Evolutionary conservation across 1,140 invertebrate genomes (phyloP).

Genomic region (Orchesella cincta): DNA sequence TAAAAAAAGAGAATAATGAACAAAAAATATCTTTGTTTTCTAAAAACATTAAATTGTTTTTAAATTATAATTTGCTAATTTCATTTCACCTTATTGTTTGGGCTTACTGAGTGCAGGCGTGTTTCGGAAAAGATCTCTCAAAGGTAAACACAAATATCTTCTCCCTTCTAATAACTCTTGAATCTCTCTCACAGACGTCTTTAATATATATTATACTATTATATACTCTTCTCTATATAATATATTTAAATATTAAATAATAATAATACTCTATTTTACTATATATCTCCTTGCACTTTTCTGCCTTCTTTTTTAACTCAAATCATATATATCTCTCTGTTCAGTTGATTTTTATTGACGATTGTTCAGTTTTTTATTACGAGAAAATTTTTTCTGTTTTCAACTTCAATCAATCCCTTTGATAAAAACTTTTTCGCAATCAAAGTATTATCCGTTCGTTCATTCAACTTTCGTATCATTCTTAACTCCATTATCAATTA

Average conservation of each 20-base stretch:
- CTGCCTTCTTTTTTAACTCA: slow-evolving; percentile 23
- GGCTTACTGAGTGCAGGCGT: slow-evolving; percentile 65
- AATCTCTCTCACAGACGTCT: slow-evolving; percentile 29
- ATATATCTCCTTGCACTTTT: slow-evolving; percentile 26
- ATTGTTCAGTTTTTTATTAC: slow-evolving; percentile 7
- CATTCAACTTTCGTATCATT: too few species aligned
- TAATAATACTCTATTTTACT: background rate
- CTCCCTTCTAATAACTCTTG: slow-evolving; percentile 48
- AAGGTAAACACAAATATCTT: slow-evolving; percentile 65
- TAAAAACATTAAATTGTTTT: slow-evolving; percentile 21
- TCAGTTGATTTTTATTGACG: background rate
- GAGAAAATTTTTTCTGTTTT: slow-evolving; percentile 17
- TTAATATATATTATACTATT: slow-evolving; percentile 27
- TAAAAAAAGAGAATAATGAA: background rate
- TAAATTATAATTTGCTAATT: slow-evolving; percentile 33
- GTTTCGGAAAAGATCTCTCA: slow-evolving; percentile 90
- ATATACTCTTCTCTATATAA: slow-evolving; percentile 1
- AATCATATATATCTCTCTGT: slow-evolving; percentile 2
- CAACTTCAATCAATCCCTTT: slow-evolving; percentile 9
- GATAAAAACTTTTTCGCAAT: background rate
- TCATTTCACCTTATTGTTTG: slow-evolving; percentile 47
- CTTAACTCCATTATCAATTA: too few species aligned
- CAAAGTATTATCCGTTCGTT: background rate
- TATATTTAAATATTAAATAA: slow-evolving; percentile 28
- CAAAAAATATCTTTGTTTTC: background rate